Conservation (phyloP, 2,113 vertebrate genomes). For the Pelecanus crispus region DNA sequence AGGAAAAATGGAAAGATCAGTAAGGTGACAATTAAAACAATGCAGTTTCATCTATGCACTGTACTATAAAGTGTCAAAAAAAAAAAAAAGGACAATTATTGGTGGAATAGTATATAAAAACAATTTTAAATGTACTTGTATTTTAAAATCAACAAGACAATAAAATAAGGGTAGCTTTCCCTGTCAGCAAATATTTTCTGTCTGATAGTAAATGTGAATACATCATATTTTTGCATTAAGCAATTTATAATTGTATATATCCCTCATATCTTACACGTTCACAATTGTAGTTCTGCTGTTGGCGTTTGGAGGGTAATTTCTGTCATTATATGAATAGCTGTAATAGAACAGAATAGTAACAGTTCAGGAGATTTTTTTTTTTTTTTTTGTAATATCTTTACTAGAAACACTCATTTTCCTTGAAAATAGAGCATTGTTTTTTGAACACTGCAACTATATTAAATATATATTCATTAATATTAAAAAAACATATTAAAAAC, state of each 20-base stretch:
- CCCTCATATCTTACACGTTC: not conserved
- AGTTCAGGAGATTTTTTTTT: not conserved
- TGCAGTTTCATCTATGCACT: not conserved
- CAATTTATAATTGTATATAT: not conserved
- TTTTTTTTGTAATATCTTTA: too few relatives aligned
- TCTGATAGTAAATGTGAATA: not conserved
- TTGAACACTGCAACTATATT: not conserved
- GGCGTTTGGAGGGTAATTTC: not conserved
- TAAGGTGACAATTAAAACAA: slow-evolving; percentile 47
- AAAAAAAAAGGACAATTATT: not conserved
- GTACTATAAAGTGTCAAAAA: not conserved
- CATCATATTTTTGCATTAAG: not conserved
- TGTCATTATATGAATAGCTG: not conserved
- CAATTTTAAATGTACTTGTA: not conserved
- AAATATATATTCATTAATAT: not conserved
- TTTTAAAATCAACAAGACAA: not conserved
- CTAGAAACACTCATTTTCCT: not conserved
- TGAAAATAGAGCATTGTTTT: not conserved
- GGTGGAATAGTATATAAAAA: not conserved
- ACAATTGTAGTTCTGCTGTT: not conserved
- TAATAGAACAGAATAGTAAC: not conserved
- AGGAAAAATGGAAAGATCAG: not conserved
- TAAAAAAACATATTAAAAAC: not conserved
- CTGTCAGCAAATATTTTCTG: not conserved
- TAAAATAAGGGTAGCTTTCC: not conserved